Evolutionary conservation across 2,797 vertebrate genomes (phyloP).

Genomic region (Philypnodon macrostomus): DNA sequence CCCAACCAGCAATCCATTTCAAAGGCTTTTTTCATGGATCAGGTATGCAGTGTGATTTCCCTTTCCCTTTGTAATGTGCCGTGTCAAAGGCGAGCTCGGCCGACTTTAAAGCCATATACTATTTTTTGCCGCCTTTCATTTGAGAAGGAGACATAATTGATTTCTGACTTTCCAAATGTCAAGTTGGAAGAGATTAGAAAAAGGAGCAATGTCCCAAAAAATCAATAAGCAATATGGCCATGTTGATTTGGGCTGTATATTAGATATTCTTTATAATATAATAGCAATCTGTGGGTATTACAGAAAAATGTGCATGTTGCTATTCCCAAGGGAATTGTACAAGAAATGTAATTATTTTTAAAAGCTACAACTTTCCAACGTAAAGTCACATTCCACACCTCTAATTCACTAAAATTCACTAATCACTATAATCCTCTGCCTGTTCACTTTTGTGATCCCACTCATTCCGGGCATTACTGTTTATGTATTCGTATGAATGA

Average conservation of each 20-base stretch:
- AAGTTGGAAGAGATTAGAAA: conserved; percentile 67
- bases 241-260: conserved; percentile 45
- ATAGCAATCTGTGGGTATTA: conserved; percentile 24
- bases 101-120: conserved; percentile 74
- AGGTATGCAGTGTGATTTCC: conserved; percentile 83
- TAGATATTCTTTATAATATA: conserved; percentile 34
- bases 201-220: conserved; percentile 54
- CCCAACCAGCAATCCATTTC: conserved; percentile 80
- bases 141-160: conserved; percentile 72
- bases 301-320: conserved; percentile 19
- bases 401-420: conserved; percentile 76
- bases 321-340: too few species aligned
- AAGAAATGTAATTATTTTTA: too few species aligned
- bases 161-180: conserved; percentile 76
- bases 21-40: conserved; percentile 81
- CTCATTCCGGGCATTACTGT: conserved; percentile 77
- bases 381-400: conserved; percentile 74
- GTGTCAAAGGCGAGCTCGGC: conserved; percentile 76
- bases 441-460: conserved; percentile 76
- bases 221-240: conserved; percentile 55
- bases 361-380: conserved; percentile 54
- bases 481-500: conserved; percentile 83
- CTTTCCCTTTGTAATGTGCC: conserved; percentile 80
- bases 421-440: conserved; percentile 82
- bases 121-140: conserved; percentile 76